These are phyloP conservation scores for Pantherophis alleghaniensis DNA, from an alignment of 2,797 vertebrate species.

Conservation along the genomic window DNA sequence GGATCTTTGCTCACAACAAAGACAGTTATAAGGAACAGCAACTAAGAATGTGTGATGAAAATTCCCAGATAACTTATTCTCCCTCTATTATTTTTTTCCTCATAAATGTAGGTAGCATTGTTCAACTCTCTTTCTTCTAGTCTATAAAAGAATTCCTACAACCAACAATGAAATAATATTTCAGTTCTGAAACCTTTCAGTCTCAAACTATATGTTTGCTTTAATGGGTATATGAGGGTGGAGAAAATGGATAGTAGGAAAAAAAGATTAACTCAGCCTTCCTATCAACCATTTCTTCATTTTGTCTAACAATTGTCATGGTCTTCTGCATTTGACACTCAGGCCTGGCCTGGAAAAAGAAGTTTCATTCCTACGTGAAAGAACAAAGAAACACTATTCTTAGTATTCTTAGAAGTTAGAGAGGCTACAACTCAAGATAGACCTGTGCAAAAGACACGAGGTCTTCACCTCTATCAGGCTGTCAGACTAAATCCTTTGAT, in stretches of 20 bases:
- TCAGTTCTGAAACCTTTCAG: not conserved
- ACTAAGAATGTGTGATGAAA: not conserved
- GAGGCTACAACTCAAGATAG: not conserved
- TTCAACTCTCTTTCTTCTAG: not conserved
- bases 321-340: not conserved
- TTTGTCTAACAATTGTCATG: not conserved
- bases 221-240: not conserved
- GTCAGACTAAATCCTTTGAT: not conserved
- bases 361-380: not conserved
- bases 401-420: not conserved
- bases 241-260: not conserved
- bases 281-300: not conserved
- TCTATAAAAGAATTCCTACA: not conserved
- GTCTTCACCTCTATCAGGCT: not conserved
- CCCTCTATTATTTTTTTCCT: not conserved
- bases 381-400: not conserved
- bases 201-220: not conserved
- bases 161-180: not conserved
- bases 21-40: not conserved
- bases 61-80: not conserved
- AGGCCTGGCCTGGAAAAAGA: not conserved
- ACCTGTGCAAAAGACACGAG: not conserved
- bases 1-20: slow-evolving; percentile 1
- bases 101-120: not conserved
- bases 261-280: not conserved